Evolutionary conservation across 2,888 invertebrate species (phyloP).

Genomic region (Ceraclea dissimilis): DNA sequence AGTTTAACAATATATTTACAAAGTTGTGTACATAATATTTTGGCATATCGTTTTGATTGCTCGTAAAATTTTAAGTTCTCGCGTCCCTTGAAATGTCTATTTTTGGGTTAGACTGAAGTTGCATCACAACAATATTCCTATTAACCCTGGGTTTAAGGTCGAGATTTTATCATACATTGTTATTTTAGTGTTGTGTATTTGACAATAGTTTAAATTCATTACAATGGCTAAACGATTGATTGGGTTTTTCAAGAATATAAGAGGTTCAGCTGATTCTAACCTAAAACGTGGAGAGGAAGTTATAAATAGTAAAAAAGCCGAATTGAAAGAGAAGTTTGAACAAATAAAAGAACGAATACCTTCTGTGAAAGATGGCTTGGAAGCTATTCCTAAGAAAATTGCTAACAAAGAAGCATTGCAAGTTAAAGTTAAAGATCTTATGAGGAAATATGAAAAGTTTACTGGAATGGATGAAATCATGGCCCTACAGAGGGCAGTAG

Average conservation of each 20-base stretch:
- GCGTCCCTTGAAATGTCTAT: no score
- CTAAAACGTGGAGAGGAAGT: constrained; percentile 12
- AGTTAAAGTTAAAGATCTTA: constrained; percentile 11
- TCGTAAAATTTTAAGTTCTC: no score
- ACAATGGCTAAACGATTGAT: constrained; percentile 16
- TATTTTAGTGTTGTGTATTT: no score
- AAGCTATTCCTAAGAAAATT: constrained; percentile 12
- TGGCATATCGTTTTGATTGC: no score
- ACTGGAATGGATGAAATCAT: constrained; percentile 74
- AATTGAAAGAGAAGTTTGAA: constrained; percentile 12
- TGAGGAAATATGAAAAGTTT: constrained; percentile 56
- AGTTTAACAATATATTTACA: no score
- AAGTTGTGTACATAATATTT: no score
- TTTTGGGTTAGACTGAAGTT: no score
- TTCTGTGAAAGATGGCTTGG: constrained; percentile 11
- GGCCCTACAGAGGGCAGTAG: constrained; percentile 64
- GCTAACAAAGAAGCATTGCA: constrained; percentile 11
- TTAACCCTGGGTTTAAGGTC: no score
- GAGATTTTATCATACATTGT: no score
- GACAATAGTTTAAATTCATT: no score
- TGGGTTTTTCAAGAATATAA: constrained; percentile 14
- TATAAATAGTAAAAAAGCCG: constrained; percentile 5
- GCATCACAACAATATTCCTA: no score
- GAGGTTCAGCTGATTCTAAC: constrained; percentile 15
- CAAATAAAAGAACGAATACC: constrained; percentile 13